Base-by-base conservation (phyloP, 2,888 invertebrate species). In the Neoitamus cyanurus region DNA sequence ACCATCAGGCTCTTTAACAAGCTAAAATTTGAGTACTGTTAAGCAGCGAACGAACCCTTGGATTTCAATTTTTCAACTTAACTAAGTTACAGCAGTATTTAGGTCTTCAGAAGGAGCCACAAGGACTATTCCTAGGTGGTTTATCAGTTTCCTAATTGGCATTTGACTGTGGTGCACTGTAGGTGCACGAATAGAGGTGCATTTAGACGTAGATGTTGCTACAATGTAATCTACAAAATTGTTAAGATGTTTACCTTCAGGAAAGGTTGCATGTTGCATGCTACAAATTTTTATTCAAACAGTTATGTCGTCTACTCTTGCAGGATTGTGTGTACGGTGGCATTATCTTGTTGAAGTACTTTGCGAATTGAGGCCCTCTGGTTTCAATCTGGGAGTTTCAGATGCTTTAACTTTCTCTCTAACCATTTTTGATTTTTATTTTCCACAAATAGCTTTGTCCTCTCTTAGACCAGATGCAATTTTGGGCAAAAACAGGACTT, bases 1-100 rank as follows among this genome's bases (percentile, higher is more conserved):
- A 34, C 2, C 70, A 25, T 30, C 9, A 72, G 20, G 31, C 34
- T 20, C 31, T 28, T 58, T 78, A 48, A 58, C 25, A 58, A 58
- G 58, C 58, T 58, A n/a, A 58, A 78, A 37, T 78, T 78, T 46
- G 34, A 78, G 48, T 58, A 78, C 30, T 48, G 78, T 78, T 58
- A 48, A 78, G 78, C 48, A 48, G 48, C 31, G 78, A 78, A 48
- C 20, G 78, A 78, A 48, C 31, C 37, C 28, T 31, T 78, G 78
- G 15, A 48, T 48, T 31, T 78, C 58, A 46, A 77, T 78, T 78
- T 78, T 78, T 78, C 48, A 37, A 31, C 15, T 78, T 78, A 78
- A 78, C 31, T 30, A 30, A 78, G 15, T 78, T 78, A 48, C 13
- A 58, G 48, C 5, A 58, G 28, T 28, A 78, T 78, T 78, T 30